Evolutionary conservation across 2,797 vertebrate species (phyloP), one percentile per base, ranked within the genome.

Genomic region (Calcarius lapponicus): DNA sequence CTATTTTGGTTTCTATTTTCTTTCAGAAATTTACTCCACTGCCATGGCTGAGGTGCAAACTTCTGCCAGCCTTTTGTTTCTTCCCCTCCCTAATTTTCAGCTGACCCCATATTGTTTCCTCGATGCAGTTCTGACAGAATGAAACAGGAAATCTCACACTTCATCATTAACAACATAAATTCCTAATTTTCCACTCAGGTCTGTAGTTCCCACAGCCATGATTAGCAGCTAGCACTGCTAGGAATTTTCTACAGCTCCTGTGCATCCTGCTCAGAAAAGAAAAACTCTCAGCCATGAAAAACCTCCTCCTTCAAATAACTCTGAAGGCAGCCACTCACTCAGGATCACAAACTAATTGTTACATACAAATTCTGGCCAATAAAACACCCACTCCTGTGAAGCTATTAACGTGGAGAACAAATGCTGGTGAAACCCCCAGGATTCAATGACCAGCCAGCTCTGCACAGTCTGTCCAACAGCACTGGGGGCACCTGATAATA

Each of bases 111-210:
- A 60, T 18, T 45, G 57, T 36, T 86, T 64, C 25, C n/a, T 47
- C 51, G 54, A 86, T 51, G 57, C 9, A 86, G 34, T 66, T 90
- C 25, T 60, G 75, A 78, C 72, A 93, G 58, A 90, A 80, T 22
- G 34, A 38, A 78, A 69, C 9, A 64, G 29, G 45, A 5, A 20
- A 85, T 58, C 65, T 91, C 11, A 4, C 45, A 71, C 50, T 57
- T 71, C 12, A 74, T 67, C 58, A 71, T 29, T 26, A 61, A 47
- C 61, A 76, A 57, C 21, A 22, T 11, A 64, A 92, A 92, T 82
- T 38, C 31, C 50, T 88, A 4, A 78, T 86, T 93, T 92, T 61
- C 65, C 67, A 80, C 22, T 80, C 42, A 48, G 54, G 34, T 56
- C 60, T 85, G 62, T 19, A 60, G 72, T 25, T 82, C 47, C 53